Conservation (phyloP, 2,888 invertebrate genomes). For the Xylota segnis region DNA sequence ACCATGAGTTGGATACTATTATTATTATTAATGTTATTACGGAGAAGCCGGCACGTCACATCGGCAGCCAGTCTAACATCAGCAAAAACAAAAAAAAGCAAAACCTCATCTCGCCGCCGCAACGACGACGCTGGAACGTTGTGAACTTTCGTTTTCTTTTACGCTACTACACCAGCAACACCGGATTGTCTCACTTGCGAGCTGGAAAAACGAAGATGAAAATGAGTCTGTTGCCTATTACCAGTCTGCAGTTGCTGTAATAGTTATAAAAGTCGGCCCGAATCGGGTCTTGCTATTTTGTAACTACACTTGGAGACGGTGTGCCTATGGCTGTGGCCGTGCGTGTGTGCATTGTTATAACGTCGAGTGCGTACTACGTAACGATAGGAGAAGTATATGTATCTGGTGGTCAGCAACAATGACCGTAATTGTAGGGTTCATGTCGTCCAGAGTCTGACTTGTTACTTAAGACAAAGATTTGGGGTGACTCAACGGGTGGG, state of each 20-base stretch:
- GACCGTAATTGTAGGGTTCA: conserved; percentile 66
- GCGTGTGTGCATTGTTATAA: conserved; percentile 44
- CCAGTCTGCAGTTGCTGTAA: conserved; percentile 63
- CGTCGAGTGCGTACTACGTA: conserved; percentile 59
- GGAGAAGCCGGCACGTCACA: conserved; percentile 69
- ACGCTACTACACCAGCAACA: conserved; percentile 62
- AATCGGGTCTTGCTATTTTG: conserved; percentile 57
- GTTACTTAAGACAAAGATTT: conserved; percentile 72
- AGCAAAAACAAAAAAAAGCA: conserved; percentile 17
- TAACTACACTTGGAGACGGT: conserved; percentile 25
- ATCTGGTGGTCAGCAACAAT: conserved; percentile 52
- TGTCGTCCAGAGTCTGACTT: conserved; percentile 57
- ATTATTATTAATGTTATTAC: conserved; percentile 64
- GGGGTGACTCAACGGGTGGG: conserved; percentile 67
- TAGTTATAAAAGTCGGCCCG: conserved; percentile 57
- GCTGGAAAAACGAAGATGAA: conserved; percentile 59
- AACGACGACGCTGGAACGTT: conserved; percentile 29
- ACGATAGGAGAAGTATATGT: conserved; percentile 37
- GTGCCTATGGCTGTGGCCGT: not conserved
- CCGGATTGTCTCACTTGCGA: conserved; percentile 26
- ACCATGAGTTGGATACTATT: conserved; percentile 66
- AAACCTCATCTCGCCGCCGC: conserved; percentile 46
- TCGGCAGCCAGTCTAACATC: conserved; percentile 39
- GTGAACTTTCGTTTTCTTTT: conserved; percentile 76
- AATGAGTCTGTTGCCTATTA: conserved; percentile 65